Evolutionary conservation across 2,888 invertebrate genomes (phyloP).

Genomic region (Junonia oenone): DNA sequence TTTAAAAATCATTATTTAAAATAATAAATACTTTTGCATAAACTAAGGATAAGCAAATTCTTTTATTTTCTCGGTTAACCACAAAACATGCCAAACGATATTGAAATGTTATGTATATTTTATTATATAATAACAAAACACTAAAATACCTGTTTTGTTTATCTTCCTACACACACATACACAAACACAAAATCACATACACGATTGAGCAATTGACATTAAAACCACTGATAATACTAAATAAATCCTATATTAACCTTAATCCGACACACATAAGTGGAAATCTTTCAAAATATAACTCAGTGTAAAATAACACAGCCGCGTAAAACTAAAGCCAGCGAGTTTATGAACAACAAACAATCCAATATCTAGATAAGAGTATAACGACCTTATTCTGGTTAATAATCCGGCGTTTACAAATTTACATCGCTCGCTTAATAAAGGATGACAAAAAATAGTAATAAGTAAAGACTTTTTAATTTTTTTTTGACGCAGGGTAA

Average conservation of each 20-base stretch:
- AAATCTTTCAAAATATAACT: not conserved
- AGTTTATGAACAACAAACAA: conserved; percentile 28
- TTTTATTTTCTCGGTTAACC: too few species aligned
- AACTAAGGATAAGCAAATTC: too few species aligned
- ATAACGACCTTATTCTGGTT: conserved; percentile 25
- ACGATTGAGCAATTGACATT: not conserved
- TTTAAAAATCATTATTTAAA: too few species aligned
- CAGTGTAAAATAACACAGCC: conserved; percentile 8
- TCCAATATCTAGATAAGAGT: conserved; percentile 27
- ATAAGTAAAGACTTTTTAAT: too few species aligned
- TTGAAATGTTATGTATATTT: not conserved
- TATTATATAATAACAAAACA: not conserved
- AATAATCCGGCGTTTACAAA: conserved; percentile 11
- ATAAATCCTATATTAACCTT: not conserved
- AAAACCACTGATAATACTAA: not conserved
- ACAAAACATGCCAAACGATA: not conserved
- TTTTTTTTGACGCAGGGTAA: too few species aligned
- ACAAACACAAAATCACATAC: not conserved
- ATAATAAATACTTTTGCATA: too few species aligned
- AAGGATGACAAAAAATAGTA: too few species aligned
- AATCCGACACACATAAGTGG: too few species aligned
- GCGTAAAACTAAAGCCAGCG: conserved; percentile 21
- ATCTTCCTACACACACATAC: too few species aligned
- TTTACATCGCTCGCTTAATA: conserved; percentile 2
- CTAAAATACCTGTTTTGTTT: not conserved